phyloP scores from a whole-genome alignment of 2,113 vertebrate genomes.

The Mobula birostris region DNA sequence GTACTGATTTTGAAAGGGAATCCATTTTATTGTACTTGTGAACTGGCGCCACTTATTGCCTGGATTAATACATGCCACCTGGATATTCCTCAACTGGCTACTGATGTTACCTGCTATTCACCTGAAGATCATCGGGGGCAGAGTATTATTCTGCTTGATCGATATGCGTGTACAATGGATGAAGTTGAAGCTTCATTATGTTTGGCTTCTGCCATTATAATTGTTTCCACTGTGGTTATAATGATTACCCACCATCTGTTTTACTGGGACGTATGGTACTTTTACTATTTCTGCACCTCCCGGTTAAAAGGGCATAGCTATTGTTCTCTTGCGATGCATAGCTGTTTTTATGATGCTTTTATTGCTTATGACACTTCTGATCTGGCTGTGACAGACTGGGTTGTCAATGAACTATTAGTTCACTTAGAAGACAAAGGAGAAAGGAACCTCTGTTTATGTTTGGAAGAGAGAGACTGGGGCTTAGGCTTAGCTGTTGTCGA shows the following conservation, averaged over 20 bases:
- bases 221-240: constrained; percentile 49
- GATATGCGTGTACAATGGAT: constrained; percentile 51
- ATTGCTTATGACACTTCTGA: constrained; percentile 63
- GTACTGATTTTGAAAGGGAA: constrained; percentile 54
- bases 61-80: constrained; percentile 54
- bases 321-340: constrained; percentile 44
- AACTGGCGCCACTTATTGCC: constrained; percentile 53
- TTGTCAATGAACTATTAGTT: constrained; percentile 55
- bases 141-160: constrained; percentile 49
- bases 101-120: constrained; percentile 49
- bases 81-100: constrained; percentile 53
- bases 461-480: constrained; percentile 63
- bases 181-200: constrained; percentile 45
- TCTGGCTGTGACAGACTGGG: constrained; percentile 59
- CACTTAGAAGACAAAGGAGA: constrained; percentile 61
- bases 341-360: constrained; percentile 55
- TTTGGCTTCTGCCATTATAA: constrained; percentile 48
- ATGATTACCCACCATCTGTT: constrained; percentile 57
- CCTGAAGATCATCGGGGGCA: constrained; percentile 44
- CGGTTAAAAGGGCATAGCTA: constrained; percentile 58
- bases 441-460: constrained; percentile 51
- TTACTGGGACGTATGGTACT: constrained; percentile 63
- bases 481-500: constrained; percentile 57
- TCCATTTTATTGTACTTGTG: constrained; percentile 63
- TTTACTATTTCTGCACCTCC: constrained; percentile 53